Percentiles rank a stretch among this genome's conserved stretches.
These are phyloP conservation scores for Cephalotes varians DNA, from an alignment of 2,888 invertebrate genomes.

Conservation along the genomic window DNA sequence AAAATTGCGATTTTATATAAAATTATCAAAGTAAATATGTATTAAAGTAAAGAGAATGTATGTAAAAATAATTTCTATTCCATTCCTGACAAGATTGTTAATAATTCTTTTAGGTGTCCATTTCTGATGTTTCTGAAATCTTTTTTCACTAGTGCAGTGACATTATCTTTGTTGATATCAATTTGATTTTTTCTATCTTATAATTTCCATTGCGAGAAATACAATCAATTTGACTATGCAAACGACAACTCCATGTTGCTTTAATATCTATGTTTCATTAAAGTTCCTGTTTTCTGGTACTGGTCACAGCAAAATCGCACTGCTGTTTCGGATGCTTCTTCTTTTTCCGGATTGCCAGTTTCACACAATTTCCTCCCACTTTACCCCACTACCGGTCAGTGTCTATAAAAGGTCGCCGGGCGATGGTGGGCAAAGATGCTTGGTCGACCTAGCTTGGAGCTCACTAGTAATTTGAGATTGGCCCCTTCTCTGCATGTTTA, in stretches of 20 bases:
- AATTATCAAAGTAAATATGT: not conserved
- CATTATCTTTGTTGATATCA: not conserved
- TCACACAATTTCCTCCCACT: slow-evolving; percentile 80
- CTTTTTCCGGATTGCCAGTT: slow-evolving; percentile 71
- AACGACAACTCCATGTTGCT: not conserved
- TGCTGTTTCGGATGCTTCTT: slow-evolving; percentile 46
- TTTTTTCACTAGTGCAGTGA: not conserved
- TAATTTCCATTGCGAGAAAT: not conserved
- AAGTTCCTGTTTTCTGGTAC: not conserved
- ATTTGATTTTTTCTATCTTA: not conserved
- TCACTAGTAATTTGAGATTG: slow-evolving; percentile 85
- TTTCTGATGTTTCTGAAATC: not conserved
- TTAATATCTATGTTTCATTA: slow-evolving; percentile 9
- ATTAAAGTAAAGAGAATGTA: not conserved
- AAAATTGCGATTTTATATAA: not conserved
- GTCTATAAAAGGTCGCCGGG: slow-evolving; percentile 85
- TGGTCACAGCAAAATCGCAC: not conserved
- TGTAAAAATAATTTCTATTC: not conserved
- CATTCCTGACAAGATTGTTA: not conserved
- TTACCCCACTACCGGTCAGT: slow-evolving; percentile 82
- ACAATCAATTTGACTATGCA: not conserved
- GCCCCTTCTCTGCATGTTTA: slow-evolving; percentile 78
- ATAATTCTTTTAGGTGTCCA: not conserved
- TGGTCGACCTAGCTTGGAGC: slow-evolving; percentile 78
- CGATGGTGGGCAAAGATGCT: slow-evolving; percentile 82